Evolutionary conservation across 2,797 vertebrate genomes (phyloP), one percentile per base, ranked within the genome.

Genomic region (Acestrorhynchus altus): DNA sequence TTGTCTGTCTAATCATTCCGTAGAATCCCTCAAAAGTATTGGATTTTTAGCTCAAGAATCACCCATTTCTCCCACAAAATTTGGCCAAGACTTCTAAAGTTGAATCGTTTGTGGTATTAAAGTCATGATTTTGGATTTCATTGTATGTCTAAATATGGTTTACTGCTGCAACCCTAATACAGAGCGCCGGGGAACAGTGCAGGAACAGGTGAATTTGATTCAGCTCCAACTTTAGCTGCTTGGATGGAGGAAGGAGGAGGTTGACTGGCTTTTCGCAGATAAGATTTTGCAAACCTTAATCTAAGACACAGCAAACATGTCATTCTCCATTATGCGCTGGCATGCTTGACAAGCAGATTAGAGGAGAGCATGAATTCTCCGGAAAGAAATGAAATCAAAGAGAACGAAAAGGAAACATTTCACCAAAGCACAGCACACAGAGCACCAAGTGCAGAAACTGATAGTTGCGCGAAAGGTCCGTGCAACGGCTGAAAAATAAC

Each of bases 251-350:
- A 12, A 16, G 13, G 49, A 7, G 51, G 15, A 7, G 26, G 26
- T 16, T 59, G 56, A 26, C 56, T 59, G 56, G 31, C 35, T 40
- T 40, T 40, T 63, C 13, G 35, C 8, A 63, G 60, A 63, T 63
- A 60, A 60, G 59, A 40, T 16, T n/a, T 63, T n/a, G 59, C 59
- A n/a, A 40, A 63, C n/a, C n/a, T 22, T 64, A 28, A 64, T 64
- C 39, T 64, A 64, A 64, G 24, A 28, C 56, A 59, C 15, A 59
- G 56, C 56, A 59, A 59, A 28, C 26, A 8, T 31, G 20, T 63
- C 18, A 20, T 20, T 40, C 60, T 40, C 31, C 60, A 40, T 63
- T 63, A 63, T 40, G 35, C 40, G 35, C 18, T 20, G 60, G 12
- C 60, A 63, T 8, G 16, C 60, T 40, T 31, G 46, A 68, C 46